Base-by-base conservation (phyloP, 2,113 vertebrate genomes). In the Silurus glanis region DNA sequence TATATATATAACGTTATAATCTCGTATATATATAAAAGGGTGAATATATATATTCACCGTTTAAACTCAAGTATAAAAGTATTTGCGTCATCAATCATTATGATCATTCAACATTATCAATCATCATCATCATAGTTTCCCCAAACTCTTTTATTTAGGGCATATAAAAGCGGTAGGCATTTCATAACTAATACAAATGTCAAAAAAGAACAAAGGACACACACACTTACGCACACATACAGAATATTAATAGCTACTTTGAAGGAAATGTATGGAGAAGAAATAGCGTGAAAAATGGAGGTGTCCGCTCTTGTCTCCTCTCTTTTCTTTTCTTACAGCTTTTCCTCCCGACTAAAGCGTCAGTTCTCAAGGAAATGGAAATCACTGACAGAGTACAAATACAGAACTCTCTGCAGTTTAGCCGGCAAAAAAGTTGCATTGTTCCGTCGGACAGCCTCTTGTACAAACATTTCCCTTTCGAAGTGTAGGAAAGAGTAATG, bases 251-350 rank as follows among this genome's bases (percentile, higher is more conserved):
- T 25, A 49, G 17, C 28, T 53, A 51, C 76, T 37, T 25, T 78
- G 80, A 53, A 72, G 75, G 84, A 88, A 88, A 85, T 80, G 55
- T 76, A 85, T 78, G 28, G 87, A 49, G 59, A 88, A 82, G 87
- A 86, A 91, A 84, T 74, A 76, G 72, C 80, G 75, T 89, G 89
- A 84, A 85, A 89, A 90, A 91, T 80, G 78, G 49, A 83, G 80
- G 47, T 85, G 47, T 74, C 74, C 67, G 59, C 23, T 66, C 64
- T 55, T 64, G 19, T 83, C 69, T 83, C 69, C 23, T 17, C 56
- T 83, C 67, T 79, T 49, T 28, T 59, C 55, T 25, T 45, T 19
- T 25, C 59, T 56, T 9, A 51, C 37, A 86, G 55, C 53, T 80
- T 85, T 67, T 28, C 56, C 28, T 78, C 37, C 88, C 14, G 66